Base-by-base conservation (phyloP, 2,888 invertebrate species). In the Aporophyla lueneburgensis region DNA sequence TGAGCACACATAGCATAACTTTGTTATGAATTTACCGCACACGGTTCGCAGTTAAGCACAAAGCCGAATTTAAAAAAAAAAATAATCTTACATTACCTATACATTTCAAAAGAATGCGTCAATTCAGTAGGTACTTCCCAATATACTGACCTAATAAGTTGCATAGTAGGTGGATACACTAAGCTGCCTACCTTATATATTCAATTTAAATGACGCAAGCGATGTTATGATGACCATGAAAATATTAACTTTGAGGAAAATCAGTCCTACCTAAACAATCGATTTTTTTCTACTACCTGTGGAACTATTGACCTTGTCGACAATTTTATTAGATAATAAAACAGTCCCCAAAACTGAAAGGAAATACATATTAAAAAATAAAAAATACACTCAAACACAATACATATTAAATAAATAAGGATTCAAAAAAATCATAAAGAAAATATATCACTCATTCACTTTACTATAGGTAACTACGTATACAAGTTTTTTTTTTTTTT, bases 241-340 rank as follows among this genome's bases (percentile, higher is more conserved):
- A 76, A 49, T 27, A 6, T 27, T 16, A 24, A 67, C 16, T 33
- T 53, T 61, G 7, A 54, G 24, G 40, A 69, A 76, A 76, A 69
- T 54, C 40, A n/a, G 16, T 53, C 33, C 33, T 43, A 16, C 3
- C 24, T 1, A 2, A 7, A 33, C 19, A 66, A 43, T 66, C 27
- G 46, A 46, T 53, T 40, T 53, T 2, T 21, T 59, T 33, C 33
- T 33, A 33, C 7, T 19, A 3, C 27, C 24, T 16, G 4, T 24
- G 9, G 21, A 19, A 40, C 66, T 66, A n/a, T 76, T n/a, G 56
- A 51, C 51, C 43, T 58, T 59, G 59, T 53, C 21, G 12, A 33
- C 9, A 33, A 33, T 74, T 40, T 72, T n/a, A n/a, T 54, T 27
- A 40, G 4, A 5, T 43, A 16, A 54, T n/a, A 54, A 27, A 43